Conservation (phyloP, 2,113 vertebrate species). For the Anguilla rostrata region DNA sequence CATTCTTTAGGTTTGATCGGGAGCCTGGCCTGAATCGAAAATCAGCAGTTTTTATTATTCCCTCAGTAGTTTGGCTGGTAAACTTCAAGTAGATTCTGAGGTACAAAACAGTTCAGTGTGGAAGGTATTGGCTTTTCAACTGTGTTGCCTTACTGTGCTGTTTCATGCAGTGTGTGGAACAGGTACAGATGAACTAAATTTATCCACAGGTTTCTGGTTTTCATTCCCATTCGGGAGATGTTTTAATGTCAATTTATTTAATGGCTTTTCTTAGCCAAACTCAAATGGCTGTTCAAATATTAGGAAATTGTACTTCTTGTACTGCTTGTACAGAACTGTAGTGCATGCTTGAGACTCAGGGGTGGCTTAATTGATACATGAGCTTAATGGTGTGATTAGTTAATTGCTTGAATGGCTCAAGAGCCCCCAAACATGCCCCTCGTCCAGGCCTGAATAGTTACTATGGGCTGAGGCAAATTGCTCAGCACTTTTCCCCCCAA, state of each 20-base stretch:
- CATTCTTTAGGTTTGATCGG: neutral
- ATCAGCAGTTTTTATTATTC: neutral
- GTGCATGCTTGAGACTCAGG: no score
- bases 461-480: neutral
- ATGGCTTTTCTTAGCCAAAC: neutral
- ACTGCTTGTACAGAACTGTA: no score
- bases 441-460: no score
- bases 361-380: neutral
- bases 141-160: neutral
- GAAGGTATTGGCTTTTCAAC: no score
- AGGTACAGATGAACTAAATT: neutral
- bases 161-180: neutral
- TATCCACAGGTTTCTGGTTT: neutral
- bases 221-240: neutral
- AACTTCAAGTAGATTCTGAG: neutral
- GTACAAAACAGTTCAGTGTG: no score
- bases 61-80: neutral
- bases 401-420: neutral
- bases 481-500: neutral
- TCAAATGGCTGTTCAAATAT: neutral
- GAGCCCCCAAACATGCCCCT: no score
- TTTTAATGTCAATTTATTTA: no score
- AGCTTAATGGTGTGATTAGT: neutral
- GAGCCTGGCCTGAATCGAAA: neutral
- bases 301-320: no score